Evolutionary conservation across 1,140 invertebrate genomes (phyloP).

Genomic region (Brachystomella parvula): DNA sequence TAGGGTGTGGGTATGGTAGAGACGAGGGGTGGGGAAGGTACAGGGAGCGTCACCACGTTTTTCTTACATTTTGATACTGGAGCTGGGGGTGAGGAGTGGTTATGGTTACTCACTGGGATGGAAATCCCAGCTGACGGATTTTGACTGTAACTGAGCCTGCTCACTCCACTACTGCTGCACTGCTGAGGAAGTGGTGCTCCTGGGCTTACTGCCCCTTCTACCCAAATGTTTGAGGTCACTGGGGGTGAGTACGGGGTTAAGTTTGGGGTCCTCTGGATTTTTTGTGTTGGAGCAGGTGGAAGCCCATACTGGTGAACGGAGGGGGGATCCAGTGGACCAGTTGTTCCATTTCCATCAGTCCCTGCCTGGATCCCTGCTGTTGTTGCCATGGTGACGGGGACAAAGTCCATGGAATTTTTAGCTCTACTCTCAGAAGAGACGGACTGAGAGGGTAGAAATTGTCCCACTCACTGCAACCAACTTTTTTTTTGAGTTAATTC

Average conservation of each 20-base stretch:
- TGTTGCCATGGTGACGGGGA: too few relatives aligned
- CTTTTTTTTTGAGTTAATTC: too few relatives aligned
- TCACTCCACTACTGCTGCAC: too few relatives aligned
- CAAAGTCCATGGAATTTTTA: too few relatives aligned
- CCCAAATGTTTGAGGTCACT: not conserved
- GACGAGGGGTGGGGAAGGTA: constrained; percentile 11
- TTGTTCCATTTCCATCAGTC: too few relatives aligned
- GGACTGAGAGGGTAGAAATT: too few relatives aligned
- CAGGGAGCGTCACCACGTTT: constrained; percentile 20
- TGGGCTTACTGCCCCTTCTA: too few relatives aligned
- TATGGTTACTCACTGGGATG: not conserved
- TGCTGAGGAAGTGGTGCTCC: too few relatives aligned
- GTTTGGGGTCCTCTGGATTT: not conserved
- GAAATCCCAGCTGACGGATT: not conserved
- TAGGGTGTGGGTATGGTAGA: not conserved
- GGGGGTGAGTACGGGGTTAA: not conserved
- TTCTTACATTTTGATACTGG: constrained; percentile 16
- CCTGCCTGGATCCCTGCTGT: too few relatives aligned
- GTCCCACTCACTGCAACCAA: too few relatives aligned
- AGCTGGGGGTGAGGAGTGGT: not conserved
- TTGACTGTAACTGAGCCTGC: not conserved
- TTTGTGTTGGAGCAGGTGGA: not conserved
- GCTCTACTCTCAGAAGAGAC: too few relatives aligned
- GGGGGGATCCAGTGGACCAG: too few relatives aligned
- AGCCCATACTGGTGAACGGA: not conserved